Evolutionary conservation across 2,888 invertebrate genomes (phyloP).

Genomic region (Aromia moschata): DNA sequence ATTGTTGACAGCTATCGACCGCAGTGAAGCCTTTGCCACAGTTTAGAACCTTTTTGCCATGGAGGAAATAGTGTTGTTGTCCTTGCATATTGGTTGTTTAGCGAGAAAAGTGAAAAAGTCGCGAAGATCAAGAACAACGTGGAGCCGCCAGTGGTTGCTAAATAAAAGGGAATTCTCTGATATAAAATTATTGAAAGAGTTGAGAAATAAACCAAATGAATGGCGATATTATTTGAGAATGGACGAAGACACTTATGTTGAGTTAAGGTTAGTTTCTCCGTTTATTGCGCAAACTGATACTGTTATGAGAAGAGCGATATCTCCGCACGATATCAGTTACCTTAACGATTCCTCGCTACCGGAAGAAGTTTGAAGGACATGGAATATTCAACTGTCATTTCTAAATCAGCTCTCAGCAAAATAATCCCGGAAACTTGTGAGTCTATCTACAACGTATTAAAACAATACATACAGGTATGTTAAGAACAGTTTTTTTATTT

Average conservation of each 20-base stretch:
- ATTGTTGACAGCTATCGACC: conserved; percentile 6
- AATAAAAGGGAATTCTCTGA: neutral
- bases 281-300: conserved; percentile 38
- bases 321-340: conserved; percentile 35
- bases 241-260: conserved; percentile 39
- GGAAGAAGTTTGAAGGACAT: conserved; percentile 41
- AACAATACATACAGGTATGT: neutral
- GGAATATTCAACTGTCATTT: conserved; percentile 28
- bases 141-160: conserved; percentile 22
- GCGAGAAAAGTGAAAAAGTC: conserved; percentile 24
- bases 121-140: conserved; percentile 20
- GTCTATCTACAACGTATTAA: neutral
- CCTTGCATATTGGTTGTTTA: conserved; percentile 23
- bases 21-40: conserved; percentile 21
- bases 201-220: conserved; percentile 3
- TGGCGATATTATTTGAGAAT: conserved; percentile 42
- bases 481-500: neutral
- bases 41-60: too few species aligned
- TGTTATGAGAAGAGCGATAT: conserved; percentile 37
- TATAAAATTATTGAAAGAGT: conserved; percentile 1
- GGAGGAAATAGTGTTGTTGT: conserved; percentile 28
- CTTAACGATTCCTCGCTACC: conserved; percentile 33
- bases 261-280: conserved; percentile 39
- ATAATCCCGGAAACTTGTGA: neutral
- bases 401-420: conserved; percentile 2